A percentile compares a stretch with the other conserved stretches of the same genome.
Evolutionary conservation across 2,888 invertebrate genomes (phyloP).

Genomic region (Anaspis maculata): DNA sequence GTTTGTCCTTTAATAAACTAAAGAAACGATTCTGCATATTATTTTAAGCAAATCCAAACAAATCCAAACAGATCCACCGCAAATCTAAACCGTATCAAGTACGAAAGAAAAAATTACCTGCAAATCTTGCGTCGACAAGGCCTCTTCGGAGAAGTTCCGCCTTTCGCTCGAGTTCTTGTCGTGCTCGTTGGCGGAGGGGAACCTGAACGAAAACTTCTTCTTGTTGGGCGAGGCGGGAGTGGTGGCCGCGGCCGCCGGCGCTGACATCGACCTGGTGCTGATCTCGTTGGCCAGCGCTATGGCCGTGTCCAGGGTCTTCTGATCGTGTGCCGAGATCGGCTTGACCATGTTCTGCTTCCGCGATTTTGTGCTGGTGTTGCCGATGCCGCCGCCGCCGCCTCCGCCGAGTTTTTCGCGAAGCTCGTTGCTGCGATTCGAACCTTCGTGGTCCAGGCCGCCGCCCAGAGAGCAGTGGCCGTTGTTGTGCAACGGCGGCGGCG

Average conservation of each 20-base stretch:
- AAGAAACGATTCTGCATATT: too few species aligned
- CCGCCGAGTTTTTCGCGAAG: slow-evolving; percentile 47
- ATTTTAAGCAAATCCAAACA: too few species aligned
- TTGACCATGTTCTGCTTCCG: slow-evolving; percentile 58
- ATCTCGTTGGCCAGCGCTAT: slow-evolving; percentile 90
- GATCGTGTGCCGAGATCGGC: slow-evolving; percentile 88
- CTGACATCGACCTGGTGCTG: slow-evolving; percentile 47
- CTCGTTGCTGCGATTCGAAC: slow-evolving; percentile 63
- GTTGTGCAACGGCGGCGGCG: slow-evolving; percentile 24
- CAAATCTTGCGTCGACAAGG: slow-evolving; percentile 75
- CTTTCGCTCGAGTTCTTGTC: slow-evolving; percentile 52
- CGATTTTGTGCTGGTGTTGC: slow-evolving; percentile 32
- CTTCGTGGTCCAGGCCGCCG: slow-evolving; percentile 31
- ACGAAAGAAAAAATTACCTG: slow-evolving; percentile 65
- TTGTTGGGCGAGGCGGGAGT: slow-evolving; percentile 59
- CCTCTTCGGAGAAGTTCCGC: slow-evolving; percentile 86
- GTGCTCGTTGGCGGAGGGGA: slow-evolving; percentile 50
- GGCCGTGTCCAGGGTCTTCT: slow-evolving; percentile 84
- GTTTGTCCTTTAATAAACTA: too few species aligned
- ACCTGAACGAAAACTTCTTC: slow-evolving; percentile 72
- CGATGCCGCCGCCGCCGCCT: too few species aligned
- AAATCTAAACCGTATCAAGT: too few species aligned
- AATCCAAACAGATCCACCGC: too few species aligned
- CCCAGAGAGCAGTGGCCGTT: too few species aligned
- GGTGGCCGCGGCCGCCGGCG: slow-evolving; percentile 43